Conservation (phyloP, 1,140 invertebrate species). For the Achroia grisella region DNA sequence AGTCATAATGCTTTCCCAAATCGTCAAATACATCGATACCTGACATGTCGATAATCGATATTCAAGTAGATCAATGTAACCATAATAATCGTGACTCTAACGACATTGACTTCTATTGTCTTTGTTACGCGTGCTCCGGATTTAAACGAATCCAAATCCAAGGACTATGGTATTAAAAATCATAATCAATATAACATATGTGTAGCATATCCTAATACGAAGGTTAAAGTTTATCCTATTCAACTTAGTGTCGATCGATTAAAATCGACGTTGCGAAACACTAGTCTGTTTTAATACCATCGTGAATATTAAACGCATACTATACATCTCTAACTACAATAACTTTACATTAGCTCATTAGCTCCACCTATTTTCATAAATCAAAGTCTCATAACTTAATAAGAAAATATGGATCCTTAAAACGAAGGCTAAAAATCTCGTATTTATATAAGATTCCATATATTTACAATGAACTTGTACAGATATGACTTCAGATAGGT, state of each 20-base stretch:
- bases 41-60: conserved; percentile 39
- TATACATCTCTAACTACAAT: no score
- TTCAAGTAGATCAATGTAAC: conserved; percentile 28
- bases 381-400: no score
- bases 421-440: no score
- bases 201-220: background rate
- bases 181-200: conserved; percentile 3
- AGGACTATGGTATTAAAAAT: conserved; percentile 16
- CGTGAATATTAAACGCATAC: background rate
- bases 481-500: background rate
- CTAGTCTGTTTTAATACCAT: background rate
- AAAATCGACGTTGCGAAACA: background rate
- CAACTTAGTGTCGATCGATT: no score
- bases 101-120: conserved; percentile 53
- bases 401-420: no score
- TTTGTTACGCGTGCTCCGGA: conserved; percentile 44
- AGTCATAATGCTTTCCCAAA: no score
- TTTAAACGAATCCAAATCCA: conserved; percentile 49
- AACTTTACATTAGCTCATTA: no score
- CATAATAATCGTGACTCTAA: conserved; percentile 47
- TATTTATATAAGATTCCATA: no score
- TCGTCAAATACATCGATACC: conserved; percentile 15
- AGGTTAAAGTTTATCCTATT: background rate
- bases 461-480: conserved; percentile 38
- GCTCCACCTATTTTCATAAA: no score